These are phyloP conservation scores for Cherax destructor DNA, from an alignment of 1,140 invertebrate species.

Conservation along the genomic window DNA sequence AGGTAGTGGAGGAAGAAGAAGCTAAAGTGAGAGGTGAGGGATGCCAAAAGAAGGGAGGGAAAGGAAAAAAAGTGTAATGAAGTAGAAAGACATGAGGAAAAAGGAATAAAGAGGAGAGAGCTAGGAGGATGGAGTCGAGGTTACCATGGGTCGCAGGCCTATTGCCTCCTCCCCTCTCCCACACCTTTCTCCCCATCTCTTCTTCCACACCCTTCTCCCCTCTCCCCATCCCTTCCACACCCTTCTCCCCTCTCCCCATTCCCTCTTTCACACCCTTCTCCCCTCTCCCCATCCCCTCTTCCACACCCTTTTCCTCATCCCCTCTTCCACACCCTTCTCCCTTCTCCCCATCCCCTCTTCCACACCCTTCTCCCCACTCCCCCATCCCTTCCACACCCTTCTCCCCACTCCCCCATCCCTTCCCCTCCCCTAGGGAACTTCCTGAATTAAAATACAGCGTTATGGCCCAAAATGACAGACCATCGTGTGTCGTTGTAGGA, in stretches of 20 bases:
- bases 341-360: neutral
- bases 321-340: neutral
- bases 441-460: slow-evolving; percentile 32
- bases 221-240: neutral
- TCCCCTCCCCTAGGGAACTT: neutral
- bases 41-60: neutral
- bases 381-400: too few species aligned
- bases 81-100: neutral
- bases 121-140: neutral
- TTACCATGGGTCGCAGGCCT: too few species aligned
- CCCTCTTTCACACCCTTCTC: too few species aligned
- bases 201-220: neutral
- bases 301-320: neutral
- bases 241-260: too few species aligned
- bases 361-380: too few species aligned
- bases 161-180: too few species aligned
- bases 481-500: neutral
- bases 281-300: neutral
- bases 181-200: neutral
- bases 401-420: too few species aligned
- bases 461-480: slow-evolving; percentile 24
- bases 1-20: neutral
- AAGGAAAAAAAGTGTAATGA: neutral
- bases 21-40: neutral
- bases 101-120: neutral